phyloP scores from a whole-genome alignment of 2,113 vertebrate species.

The Mirounga angustirostris region DNA sequence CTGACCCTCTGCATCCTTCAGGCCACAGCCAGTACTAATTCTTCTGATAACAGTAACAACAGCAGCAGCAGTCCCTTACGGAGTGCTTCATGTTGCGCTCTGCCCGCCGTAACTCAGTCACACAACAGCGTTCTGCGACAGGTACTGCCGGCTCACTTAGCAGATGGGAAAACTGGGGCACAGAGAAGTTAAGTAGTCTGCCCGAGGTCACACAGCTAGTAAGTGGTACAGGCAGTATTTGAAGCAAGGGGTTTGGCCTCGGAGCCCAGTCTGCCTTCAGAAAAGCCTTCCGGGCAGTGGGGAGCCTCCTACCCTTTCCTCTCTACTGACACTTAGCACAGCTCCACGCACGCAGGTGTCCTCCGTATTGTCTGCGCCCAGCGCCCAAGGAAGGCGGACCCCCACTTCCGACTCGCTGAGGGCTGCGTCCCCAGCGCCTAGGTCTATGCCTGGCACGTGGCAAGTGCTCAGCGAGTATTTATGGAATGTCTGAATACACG shows the following conservation, averaged over 20 bases:
- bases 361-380: neutral
- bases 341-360: accelerated
- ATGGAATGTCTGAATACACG: neutral
- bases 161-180: no score
- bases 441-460: neutral
- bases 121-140: neutral
- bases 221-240: neutral
- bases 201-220: neutral
- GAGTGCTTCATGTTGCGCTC: neutral
- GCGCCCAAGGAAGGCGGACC: neutral
- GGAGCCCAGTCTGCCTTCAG: neutral
- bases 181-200: neutral
- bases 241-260: neutral
- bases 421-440: neutral
- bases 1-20: neutral
- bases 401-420: neutral
- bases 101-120: neutral
- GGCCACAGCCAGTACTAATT: neutral
- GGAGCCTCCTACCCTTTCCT: neutral
- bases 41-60: neutral
- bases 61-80: neutral
- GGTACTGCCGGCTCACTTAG: neutral
- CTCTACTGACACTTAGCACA: neutral
- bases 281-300: neutral
- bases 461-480: neutral